Base-by-base conservation (phyloP, 2,888 invertebrate genomes). In the Malachius bipustulatus region DNA sequence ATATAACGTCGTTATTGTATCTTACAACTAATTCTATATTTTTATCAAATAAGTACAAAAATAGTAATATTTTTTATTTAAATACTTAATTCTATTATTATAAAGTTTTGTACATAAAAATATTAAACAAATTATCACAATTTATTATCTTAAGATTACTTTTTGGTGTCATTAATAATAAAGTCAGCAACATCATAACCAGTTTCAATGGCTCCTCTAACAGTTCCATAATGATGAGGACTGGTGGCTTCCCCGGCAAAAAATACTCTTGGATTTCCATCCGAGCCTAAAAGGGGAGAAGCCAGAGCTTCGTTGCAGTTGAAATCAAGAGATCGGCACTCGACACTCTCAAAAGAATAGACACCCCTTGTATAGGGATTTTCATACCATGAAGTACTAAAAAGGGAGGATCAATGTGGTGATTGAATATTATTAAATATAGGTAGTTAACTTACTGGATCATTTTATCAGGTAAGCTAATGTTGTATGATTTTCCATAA, bases 201-300 rank as follows among this genome's bases (percentile, higher is more conserved):
- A 4, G 39, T 24, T 19, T 39, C 39, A 2, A 36, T 28, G 24
- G 39, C 39, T n/a, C 39, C 39, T 26, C 36, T 35, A 1, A 36
- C 39, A 2, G 36, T 30, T 4, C 32, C 16, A 11, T 15, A 39
- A 29, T 39, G 35, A 6, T 19, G 32, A n/a, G 15, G 24, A 32
- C 26, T 13, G 2, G 39, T 39, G 16, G 34, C 34, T 11, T 39
- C 39, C 16, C 39, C 39, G 2, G 39, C 39, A 16, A 39, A 39
- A 1, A 39, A 19, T 13, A 39, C 32, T 0, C 4, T 24, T 3
- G 35, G 39, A 6, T 28, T 19, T 8, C n/a, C 6, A n/a, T 19
- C n/a, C 24, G n/a, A 8, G 24, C n/a, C n/a, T 6, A 8, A 19
- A 8, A 19, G n/a, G 6, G 24, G 24, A 6, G 6, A 8, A 19